Conservation (phyloP, 2,888 invertebrate species). For the Syritta pipiens region DNA sequence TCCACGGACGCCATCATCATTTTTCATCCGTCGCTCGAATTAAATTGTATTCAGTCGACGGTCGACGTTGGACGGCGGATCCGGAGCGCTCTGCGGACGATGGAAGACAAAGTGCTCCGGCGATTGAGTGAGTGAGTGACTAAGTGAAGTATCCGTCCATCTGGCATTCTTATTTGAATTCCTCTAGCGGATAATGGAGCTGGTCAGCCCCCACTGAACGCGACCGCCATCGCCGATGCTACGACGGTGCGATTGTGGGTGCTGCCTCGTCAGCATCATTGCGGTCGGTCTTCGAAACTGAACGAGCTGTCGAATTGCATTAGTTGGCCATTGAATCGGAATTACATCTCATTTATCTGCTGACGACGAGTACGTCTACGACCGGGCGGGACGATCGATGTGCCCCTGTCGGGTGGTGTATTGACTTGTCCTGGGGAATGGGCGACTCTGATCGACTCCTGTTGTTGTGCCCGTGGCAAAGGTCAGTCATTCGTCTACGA, state of each 20-base stretch:
- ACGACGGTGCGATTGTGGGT: constrained; percentile 6
- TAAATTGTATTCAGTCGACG: constrained; percentile 44
- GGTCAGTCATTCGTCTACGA: constrained; percentile 35
- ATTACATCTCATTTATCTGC: constrained; percentile 67
- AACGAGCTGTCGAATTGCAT: constrained; percentile 68
- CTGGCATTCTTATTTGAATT: constrained; percentile 62
- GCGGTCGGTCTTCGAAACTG: constrained; percentile 51
- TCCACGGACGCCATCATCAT: constrained; percentile 18
- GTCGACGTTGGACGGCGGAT: background rate
- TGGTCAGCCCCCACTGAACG: too few species aligned
- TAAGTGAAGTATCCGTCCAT: constrained; percentile 58
- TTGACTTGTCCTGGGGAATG: constrained; percentile 29
- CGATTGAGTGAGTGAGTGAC: constrained; percentile 41
- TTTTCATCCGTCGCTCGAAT: constrained; percentile 36
- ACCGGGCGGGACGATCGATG: background rate
- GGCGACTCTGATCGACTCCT: constrained; percentile 45
- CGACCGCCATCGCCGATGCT: constrained; percentile 1
- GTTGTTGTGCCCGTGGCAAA: constrained; percentile 44
- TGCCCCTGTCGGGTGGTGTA: background rate
- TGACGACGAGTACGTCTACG: constrained; percentile 36
- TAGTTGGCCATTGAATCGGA: constrained; percentile 67
- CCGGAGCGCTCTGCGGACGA: background rate
- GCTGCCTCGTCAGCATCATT: constrained; percentile 20
- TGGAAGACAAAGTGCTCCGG: background rate
- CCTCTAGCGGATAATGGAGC: constrained; percentile 41